Conservation (phyloP, 2,888 invertebrate genomes). For the Drosophila neonasuta region DNA sequence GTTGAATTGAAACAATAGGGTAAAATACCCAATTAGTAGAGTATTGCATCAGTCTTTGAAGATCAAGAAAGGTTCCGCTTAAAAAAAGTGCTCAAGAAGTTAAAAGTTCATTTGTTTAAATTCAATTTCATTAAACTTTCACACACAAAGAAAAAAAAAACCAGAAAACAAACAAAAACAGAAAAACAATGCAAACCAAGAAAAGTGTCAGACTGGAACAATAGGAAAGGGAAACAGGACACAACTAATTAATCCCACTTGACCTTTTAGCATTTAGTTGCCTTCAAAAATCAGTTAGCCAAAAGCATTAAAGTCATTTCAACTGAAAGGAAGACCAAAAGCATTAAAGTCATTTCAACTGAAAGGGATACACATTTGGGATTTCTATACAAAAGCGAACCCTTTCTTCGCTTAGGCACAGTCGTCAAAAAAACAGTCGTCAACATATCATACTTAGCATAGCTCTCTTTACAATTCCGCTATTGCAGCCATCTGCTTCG, state of each 20-base stretch:
- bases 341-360: constrained; percentile 12
- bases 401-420: background rate
- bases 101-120: constrained; percentile 12
- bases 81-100: background rate
- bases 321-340: constrained; percentile 10
- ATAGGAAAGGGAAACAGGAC: constrained; percentile 14
- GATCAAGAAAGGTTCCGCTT: background rate
- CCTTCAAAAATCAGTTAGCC: constrained; percentile 39
- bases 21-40: no score
- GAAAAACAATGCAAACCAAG: constrained; percentile 19
- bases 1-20: no score
- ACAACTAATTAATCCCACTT: constrained; percentile 49
- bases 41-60: no score
- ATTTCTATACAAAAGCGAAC: constrained; percentile 9
- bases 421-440: background rate
- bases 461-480: background rate
- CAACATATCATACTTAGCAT: background rate
- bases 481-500: background rate
- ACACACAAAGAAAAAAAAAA: no score
- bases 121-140: background rate
- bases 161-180: background rate
- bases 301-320: constrained; percentile 17
- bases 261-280: constrained; percentile 39
- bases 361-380: constrained; percentile 13
- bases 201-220: constrained; percentile 25